Conservation (phyloP, 2,113 vertebrate species). For the Herpetotheres cachinnans region DNA sequence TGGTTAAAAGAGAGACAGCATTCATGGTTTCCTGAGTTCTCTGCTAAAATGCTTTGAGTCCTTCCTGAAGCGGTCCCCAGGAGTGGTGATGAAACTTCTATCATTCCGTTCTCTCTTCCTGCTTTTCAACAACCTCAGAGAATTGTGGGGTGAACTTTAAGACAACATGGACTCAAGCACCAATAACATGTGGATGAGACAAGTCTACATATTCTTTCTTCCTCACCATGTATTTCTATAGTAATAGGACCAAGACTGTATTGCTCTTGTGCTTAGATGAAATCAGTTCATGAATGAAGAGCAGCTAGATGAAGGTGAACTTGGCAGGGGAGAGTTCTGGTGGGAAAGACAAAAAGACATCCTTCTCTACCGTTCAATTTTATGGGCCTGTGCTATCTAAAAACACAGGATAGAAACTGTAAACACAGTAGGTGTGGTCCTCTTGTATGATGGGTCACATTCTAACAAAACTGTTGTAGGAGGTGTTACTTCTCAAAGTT, state of each 20-base stretch:
- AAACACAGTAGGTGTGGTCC: background rate
- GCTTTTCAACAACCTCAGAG: background rate
- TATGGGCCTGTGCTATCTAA: background rate
- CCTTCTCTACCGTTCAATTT: background rate
- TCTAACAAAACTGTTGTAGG: background rate
- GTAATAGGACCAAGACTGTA: background rate
- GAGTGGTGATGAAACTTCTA: background rate
- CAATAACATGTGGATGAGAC: background rate
- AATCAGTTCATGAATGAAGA: background rate
- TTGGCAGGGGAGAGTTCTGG: background rate
- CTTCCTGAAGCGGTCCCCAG: background rate
- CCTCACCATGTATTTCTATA: background rate
- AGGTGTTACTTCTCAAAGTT: background rate
- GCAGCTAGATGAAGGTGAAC: background rate
- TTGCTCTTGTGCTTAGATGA: background rate
- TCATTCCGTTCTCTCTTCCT: background rate
- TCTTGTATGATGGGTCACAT: background rate
- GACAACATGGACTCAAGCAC: background rate
- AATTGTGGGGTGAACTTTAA: background rate
- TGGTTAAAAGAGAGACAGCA: background rate
- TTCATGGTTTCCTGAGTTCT: background rate
- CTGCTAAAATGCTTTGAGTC: background rate
- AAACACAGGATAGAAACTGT: background rate
- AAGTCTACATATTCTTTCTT: background rate
- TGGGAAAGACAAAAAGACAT: background rate